A percentile compares a stretch with the other conserved stretches of the same genome.
Evolutionary conservation across 2,888 invertebrate species (phyloP).

Genomic region (Lasioglossum pauxillum): DNA sequence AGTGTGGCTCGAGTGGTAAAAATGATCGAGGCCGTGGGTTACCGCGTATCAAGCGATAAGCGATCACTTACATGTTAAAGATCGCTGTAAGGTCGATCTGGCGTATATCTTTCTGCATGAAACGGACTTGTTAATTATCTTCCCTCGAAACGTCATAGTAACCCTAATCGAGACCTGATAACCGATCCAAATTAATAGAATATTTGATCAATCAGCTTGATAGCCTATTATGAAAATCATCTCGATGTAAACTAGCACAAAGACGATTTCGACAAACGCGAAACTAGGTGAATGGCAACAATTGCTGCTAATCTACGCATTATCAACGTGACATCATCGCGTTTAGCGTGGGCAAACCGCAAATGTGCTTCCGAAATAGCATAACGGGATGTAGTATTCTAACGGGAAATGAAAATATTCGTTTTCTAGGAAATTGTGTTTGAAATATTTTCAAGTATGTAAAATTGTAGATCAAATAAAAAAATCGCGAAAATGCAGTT

Average conservation of each 20-base stretch:
- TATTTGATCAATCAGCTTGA: no score
- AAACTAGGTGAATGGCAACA: not conserved
- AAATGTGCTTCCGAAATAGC: not conserved
- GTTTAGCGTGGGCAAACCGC: not conserved
- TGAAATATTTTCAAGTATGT: not conserved
- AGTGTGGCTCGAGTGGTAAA: not conserved
- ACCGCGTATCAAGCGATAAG: not conserved
- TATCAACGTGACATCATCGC: conserved; percentile 23
- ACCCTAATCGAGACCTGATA: not conserved
- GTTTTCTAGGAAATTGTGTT: not conserved
- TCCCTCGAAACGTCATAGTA: not conserved
- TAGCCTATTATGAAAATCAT: not conserved
- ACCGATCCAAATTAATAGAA: not conserved
- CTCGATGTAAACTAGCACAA: not conserved
- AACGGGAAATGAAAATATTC: not conserved
- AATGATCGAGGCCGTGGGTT: not conserved
- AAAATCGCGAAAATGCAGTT: no score
- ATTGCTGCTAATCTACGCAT: not conserved
- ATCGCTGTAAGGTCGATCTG: not conserved
- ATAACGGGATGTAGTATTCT: not conserved
- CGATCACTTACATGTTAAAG: not conserved
- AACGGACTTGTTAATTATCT: conserved; percentile 20
- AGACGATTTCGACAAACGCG: not conserved
- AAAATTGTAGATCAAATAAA: no score
- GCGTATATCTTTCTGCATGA: not conserved